These are phyloP conservation scores for Streptopelia turtur DNA, from an alignment of 2,797 vertebrate genomes.

Conservation along the genomic window DNA sequence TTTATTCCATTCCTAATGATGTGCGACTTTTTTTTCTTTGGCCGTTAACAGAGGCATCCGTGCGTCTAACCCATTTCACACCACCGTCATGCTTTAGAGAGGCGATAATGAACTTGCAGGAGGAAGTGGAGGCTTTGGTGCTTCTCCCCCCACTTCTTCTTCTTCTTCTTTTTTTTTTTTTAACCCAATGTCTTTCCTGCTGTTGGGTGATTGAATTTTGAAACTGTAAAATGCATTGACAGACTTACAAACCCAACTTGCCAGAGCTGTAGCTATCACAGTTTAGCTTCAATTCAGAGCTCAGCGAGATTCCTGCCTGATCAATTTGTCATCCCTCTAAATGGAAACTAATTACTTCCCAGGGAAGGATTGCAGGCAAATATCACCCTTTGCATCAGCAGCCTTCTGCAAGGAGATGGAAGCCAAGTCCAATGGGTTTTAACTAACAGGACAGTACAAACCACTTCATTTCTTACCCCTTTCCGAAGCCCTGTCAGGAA, in stretches of 20 bases:
- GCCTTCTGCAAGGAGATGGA: slow-evolving; percentile 67
- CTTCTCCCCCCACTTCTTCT: background rate
- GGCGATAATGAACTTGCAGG: slow-evolving; percentile 82
- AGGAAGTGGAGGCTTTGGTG: slow-evolving; percentile 75
- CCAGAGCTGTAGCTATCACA: slow-evolving; percentile 74
- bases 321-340: slow-evolving; percentile 87
- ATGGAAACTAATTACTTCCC: slow-evolving; percentile 88
- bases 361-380: slow-evolving; percentile 80
- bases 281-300: slow-evolving; percentile 81
- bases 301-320: slow-evolving; percentile 80
- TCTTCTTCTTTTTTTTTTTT: background rate
- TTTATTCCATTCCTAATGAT: slow-evolving; percentile 93
- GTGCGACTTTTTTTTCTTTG: slow-evolving; percentile 83
- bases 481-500: slow-evolving; percentile 15
- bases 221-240: slow-evolving; percentile 80
- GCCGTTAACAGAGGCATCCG: slow-evolving; percentile 84
- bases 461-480: slow-evolving; percentile 23
- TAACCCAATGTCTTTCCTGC: slow-evolving; percentile 74
- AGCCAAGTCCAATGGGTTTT: slow-evolving; percentile 65
- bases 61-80: slow-evolving; percentile 86
- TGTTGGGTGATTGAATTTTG: slow-evolving; percentile 81
- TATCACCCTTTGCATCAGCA: slow-evolving; percentile 69
- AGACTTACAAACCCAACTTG: slow-evolving; percentile 76
- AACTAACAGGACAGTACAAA: background rate
- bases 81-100: slow-evolving; percentile 80